A percentile compares a stretch with the other conserved stretches of the same genome.
Evolutionary conservation across 1,140 invertebrate species (phyloP).

Genomic region (Aphis gossypii): DNA sequence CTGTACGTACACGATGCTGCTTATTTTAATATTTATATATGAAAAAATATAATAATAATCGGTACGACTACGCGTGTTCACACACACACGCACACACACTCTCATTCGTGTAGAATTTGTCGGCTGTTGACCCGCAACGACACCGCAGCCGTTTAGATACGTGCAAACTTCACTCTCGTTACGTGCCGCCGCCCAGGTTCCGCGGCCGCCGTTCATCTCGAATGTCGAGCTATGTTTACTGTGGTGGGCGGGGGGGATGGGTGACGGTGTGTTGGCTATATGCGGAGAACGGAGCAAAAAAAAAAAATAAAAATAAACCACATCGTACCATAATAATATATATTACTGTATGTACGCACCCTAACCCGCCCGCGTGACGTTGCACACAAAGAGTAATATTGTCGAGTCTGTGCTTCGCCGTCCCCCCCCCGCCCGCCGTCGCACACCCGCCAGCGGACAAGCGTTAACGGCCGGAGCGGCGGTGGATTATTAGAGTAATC

Average conservation of each 20-base stretch:
- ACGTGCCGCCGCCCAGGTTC: neutral
- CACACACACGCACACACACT: neutral
- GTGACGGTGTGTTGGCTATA: neutral
- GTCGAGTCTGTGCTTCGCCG: neutral
- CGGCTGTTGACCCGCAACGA: slow-evolving; percentile 25
- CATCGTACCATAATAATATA: neutral
- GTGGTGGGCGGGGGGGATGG: neutral
- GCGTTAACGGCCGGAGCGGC: neutral
- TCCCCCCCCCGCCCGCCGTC: neutral
- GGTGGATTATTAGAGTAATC: slow-evolving; percentile 55
- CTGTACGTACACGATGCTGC: neutral
- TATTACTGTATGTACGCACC: neutral
- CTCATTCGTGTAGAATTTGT: neutral
- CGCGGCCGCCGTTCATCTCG: slow-evolving; percentile 26
- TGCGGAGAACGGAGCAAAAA: neutral
- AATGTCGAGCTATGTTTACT: neutral
- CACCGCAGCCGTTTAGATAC: neutral
- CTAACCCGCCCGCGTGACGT: slow-evolving; percentile 8
- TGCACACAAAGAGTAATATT: slow-evolving; percentile 39
- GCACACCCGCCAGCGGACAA: neutral
- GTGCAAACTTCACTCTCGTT: neutral
- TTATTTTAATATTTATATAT: neutral
- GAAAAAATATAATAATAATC: neutral
- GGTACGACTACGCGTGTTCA: neutral
- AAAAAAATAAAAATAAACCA: neutral